phyloP scores from a whole-genome alignment of 1,140 invertebrate genomes.

The Asbolus verrucosus region DNA sequence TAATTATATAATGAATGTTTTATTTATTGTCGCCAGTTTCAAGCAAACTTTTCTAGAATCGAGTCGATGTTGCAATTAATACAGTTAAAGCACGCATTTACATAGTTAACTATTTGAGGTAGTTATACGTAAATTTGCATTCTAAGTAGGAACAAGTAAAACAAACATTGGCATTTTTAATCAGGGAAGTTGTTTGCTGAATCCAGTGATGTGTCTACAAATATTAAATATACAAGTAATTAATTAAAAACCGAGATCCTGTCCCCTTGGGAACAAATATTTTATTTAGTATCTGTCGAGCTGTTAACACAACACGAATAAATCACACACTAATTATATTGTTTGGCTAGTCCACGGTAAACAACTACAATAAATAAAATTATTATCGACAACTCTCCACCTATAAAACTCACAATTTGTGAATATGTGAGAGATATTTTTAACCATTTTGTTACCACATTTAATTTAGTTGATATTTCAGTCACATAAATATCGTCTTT shows the following conservation, averaged over 20 bases:
- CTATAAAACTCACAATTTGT: too few species aligned
- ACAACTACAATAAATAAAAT: neutral
- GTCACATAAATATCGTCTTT: too few species aligned
- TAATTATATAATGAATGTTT: constrained; percentile 21
- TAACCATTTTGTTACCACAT: too few species aligned
- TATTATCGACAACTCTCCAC: neutral
- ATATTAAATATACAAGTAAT: constrained; percentile 11
- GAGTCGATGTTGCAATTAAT: too few species aligned
- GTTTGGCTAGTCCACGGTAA: constrained; percentile 1
- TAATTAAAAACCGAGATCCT: neutral
- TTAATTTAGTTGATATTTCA: too few species aligned
- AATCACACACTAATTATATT: constrained; percentile 15
- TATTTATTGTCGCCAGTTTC: too few species aligned
- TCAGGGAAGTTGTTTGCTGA: constrained; percentile 8
- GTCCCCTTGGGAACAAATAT: neutral
- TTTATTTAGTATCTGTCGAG: constrained; percentile 8
- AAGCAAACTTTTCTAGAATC: neutral
- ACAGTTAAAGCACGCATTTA: too few species aligned
- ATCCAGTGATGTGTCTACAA: neutral
- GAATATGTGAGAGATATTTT: too few species aligned
- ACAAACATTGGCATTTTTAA: constrained; percentile 7
- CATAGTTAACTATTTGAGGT: too few species aligned
- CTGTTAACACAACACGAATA: constrained; percentile 10
- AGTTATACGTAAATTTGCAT: too few species aligned
- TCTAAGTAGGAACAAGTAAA: neutral